These are phyloP conservation scores for Pluvialis apricaria DNA, from an alignment of 2,113 vertebrate species.

Conservation along the genomic window DNA sequence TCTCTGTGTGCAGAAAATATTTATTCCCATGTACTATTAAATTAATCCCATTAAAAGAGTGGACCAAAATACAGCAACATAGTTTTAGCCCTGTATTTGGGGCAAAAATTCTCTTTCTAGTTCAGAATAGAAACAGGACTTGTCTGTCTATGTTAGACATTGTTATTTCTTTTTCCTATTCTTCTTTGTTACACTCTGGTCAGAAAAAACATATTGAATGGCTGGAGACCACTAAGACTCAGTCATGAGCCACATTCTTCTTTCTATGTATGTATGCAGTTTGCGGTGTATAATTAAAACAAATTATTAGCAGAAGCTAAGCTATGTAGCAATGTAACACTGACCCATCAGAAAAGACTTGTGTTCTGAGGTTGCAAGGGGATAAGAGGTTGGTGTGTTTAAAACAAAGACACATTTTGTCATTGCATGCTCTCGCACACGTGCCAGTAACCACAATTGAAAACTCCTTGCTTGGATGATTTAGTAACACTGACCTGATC, in stretches of 20 bases:
- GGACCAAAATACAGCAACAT: background rate
- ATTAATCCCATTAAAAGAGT: background rate
- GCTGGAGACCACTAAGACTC: background rate
- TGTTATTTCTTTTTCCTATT: background rate
- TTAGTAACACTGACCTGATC: background rate
- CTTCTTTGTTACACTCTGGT: background rate
- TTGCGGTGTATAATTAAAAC: background rate
- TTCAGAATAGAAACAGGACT: background rate
- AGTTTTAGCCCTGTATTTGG: background rate
- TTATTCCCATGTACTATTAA: background rate
- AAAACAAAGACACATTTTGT: constrained; percentile 15
- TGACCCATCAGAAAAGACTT: background rate
- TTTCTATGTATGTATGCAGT: background rate
- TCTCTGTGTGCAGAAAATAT: background rate
- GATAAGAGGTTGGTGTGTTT: background rate
- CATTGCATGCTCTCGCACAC: background rate
- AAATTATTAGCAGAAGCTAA: background rate
- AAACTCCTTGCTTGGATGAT: background rate
- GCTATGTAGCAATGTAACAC: background rate
- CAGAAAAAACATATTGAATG: background rate
- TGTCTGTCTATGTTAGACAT: background rate
- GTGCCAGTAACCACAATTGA: background rate
- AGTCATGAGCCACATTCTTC: background rate
- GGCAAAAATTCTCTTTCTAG: background rate
- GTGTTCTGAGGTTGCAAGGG: background rate